Percentiles rank a stretch among this genome's conserved stretches.
These are phyloP conservation scores for Meghimatium bilineatum DNA, from an alignment of 2,888 invertebrate genomes.

Conservation along the genomic window DNA sequence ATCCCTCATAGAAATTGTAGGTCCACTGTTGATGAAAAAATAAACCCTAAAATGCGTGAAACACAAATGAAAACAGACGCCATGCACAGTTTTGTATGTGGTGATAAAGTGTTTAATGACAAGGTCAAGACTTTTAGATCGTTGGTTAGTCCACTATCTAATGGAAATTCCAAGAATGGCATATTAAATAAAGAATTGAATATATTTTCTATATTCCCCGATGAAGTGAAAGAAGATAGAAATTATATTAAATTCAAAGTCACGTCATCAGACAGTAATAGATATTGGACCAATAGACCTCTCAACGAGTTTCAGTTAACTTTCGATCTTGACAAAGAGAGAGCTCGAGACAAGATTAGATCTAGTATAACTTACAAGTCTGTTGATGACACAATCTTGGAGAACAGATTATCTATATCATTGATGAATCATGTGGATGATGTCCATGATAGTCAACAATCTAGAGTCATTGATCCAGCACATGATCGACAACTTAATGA, in stretches of 20 bases:
- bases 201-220: not conserved
- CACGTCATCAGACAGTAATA: not conserved
- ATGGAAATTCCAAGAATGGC: not conserved
- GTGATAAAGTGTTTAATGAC: not conserved
- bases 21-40: not conserved
- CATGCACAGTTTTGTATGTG: not conserved
- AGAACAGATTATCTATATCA: not conserved
- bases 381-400: not conserved
- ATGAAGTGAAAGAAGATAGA: constrained; percentile 13
- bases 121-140: constrained; percentile 43
- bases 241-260: constrained; percentile 29
- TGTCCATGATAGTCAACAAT: not conserved
- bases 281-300: too few species aligned
- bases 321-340: constrained; percentile 9
- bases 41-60: not conserved
- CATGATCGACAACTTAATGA: not conserved
- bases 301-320: constrained; percentile 23
- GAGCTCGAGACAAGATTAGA: not conserved
- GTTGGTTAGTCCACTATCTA: not conserved
- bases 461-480: too few species aligned
- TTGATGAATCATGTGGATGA: not conserved
- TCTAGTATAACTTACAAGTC: not conserved
- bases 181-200: constrained; percentile 13
- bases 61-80: not conserved
- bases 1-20: not conserved